Conservation (phyloP, 2,113 vertebrate genomes). For the Psittacula cyanocephala region DNA sequence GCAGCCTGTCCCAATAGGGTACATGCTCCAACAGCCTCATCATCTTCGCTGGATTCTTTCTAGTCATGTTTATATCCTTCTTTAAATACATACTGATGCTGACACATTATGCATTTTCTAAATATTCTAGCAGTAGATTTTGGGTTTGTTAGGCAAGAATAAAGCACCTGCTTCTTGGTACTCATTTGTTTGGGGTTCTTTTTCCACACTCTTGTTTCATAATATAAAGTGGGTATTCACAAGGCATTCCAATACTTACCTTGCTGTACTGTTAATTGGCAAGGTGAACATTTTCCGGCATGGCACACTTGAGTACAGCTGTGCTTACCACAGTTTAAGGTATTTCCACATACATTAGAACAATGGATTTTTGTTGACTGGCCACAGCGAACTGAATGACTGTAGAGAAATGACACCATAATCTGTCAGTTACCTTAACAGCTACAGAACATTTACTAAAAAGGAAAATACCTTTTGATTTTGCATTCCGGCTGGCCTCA, state of each 20-base stretch:
- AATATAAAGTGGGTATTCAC: not conserved
- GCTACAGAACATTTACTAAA: not conserved
- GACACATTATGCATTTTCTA: not conserved
- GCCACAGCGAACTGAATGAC: slow-evolving; percentile 94
- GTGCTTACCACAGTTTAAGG: slow-evolving; percentile 90
- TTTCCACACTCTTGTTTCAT: not conserved
- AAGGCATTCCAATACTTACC: slow-evolving; percentile 72
- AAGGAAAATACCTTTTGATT: not conserved
- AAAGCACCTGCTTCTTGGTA: not conserved
- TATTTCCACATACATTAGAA: slow-evolving; percentile 83
- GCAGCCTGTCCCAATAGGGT: not conserved
- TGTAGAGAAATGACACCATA: slow-evolving; percentile 56
- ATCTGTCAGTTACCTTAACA: not conserved
- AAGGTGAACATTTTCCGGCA: slow-evolving; percentile 85
- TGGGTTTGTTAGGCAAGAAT: not conserved
- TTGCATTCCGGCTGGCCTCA: not conserved
- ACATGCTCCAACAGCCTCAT: not conserved
- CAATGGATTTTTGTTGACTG: slow-evolving; percentile 85
- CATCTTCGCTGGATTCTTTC: not conserved
- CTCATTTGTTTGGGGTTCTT: not conserved
- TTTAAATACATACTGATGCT: not conserved
- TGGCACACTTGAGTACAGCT: slow-evolving; percentile 90
- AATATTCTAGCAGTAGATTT: not conserved
- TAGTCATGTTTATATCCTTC: not conserved
- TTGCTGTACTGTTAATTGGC: slow-evolving; percentile 85